Evolutionary conservation across 92 coral and sea anemone species (phyloP), one percentile per base, ranked within the genome.

Genomic region (Diadumene lineata): DNA sequence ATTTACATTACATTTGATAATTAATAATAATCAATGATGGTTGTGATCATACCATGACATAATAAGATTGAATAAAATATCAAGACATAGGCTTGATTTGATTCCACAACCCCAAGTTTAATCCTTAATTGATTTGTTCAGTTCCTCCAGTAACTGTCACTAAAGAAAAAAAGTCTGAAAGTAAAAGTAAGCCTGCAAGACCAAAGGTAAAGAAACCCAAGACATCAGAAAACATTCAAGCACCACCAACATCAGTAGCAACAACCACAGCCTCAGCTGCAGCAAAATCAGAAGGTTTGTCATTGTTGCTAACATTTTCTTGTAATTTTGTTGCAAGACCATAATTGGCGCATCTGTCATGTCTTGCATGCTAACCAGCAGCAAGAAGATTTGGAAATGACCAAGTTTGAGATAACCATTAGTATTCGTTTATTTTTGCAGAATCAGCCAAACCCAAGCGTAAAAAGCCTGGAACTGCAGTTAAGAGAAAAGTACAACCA

Each of bases 401-500:
- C n/a, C n/a, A n/a, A n/a, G n/a, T n/a, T 72, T 17, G 30, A 6
- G 19, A 55, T 56, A 31, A 13, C 0, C 44, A 17, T n/a, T 6
- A 4, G 48, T 38, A 4, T 38, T 38, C 48, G n/a, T 69, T 44
- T 22, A 23, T 57, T 70, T 66, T 75, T 46, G 66, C 62, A 15
- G 83, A 84, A 33, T 43, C 74, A 44, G 73, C 68, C 29, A 94
- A 94, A 56, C 98, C 97, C 60, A 94, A 94, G 76, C 81, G 98
- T 34, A 94, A 94, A 90, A 94, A 94, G 62, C 98, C 98, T 17
- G 98, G 98, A 0, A 94, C 98, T 22, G 98, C 98, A 7, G 82
- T 94, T 69, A 94, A 94, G 69, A 89, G 98, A 25, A 94, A 90
- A 68, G 98, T 94, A 43, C 98, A 94, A 62, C 98, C 98, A 26